Evolutionary conservation across 2,797 vertebrate genomes (phyloP).

Genomic region (Onychomys arenicola): DNA sequence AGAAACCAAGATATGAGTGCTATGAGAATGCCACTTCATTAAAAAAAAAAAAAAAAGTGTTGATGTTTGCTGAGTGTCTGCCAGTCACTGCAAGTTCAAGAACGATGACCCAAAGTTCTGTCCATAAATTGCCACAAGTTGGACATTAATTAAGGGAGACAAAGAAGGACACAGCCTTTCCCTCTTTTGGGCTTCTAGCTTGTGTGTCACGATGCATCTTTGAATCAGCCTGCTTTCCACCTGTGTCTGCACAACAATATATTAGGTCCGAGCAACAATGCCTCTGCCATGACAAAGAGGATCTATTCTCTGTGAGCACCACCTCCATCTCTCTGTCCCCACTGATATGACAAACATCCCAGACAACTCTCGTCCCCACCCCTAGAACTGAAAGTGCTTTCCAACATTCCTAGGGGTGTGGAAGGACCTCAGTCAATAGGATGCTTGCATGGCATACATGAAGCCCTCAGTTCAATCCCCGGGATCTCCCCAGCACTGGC

Average conservation of each 20-base stretch:
- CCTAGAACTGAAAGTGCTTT: neutral
- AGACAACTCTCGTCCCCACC: neutral
- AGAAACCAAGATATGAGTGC: neutral
- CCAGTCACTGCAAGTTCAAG: neutral
- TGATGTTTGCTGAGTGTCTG: no score
- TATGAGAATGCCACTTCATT: neutral
- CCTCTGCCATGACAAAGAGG: fast-evolving
- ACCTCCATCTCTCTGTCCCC: neutral
- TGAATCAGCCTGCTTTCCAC: neutral
- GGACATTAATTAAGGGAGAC: neutral
- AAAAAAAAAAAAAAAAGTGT: no score
- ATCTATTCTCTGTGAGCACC: fast-evolving
- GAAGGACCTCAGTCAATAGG: neutral
- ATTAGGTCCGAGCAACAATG: fast-evolving
- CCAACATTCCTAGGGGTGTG: neutral
- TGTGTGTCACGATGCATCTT: no score
- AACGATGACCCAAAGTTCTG: neutral
- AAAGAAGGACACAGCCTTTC: fast-evolving
- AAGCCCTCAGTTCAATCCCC: neutral
- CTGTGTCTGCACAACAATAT: fast-evolving
- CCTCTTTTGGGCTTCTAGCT: neutral
- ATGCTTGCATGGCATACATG: neutral
- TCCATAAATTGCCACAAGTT: neutral
- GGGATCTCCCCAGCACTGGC: neutral
- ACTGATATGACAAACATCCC: neutral